Conservation (phyloP, 2,888 invertebrate genomes). For the Papilio protenor region DNA sequence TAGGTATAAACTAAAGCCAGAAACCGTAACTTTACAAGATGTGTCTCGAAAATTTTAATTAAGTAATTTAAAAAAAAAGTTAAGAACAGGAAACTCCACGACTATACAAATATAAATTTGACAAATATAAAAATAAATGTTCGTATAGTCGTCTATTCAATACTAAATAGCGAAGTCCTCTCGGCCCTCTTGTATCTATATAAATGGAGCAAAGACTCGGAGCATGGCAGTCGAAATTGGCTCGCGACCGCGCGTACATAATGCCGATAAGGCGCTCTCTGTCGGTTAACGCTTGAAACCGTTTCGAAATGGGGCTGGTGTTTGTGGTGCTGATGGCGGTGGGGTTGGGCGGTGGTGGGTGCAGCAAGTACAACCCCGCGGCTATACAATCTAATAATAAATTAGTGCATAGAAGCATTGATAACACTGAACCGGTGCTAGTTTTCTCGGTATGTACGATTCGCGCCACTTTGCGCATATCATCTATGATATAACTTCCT, state of each 20-base stretch:
- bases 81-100: background rate
- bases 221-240: constrained; percentile 75
- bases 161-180: constrained; percentile 48
- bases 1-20: background rate
- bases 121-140: constrained; percentile 23
- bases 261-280: constrained; percentile 48
- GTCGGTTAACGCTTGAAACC: constrained; percentile 42
- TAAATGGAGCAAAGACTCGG: constrained; percentile 75
- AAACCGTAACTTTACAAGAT: constrained; percentile 5
- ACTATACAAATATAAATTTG: background rate
- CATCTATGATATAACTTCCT: constrained; percentile 49
- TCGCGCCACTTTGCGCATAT: constrained; percentile 14
- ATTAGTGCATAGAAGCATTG: constrained; percentile 55
- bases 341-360: constrained; percentile 52
- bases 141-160: constrained; percentile 18
- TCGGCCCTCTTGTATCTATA: constrained; percentile 71
- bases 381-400: constrained; percentile 55
- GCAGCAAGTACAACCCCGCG: constrained; percentile 50
- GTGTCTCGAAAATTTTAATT: background rate
- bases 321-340: constrained; percentile 56
- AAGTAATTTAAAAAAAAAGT: background rate
- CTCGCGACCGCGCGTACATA: constrained; percentile 70
- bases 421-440: constrained; percentile 64
- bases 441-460: constrained; percentile 72
- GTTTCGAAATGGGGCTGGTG: constrained; percentile 57